Conservation (phyloP, 2,797 vertebrate species). For the Pristis pectinata region DNA sequence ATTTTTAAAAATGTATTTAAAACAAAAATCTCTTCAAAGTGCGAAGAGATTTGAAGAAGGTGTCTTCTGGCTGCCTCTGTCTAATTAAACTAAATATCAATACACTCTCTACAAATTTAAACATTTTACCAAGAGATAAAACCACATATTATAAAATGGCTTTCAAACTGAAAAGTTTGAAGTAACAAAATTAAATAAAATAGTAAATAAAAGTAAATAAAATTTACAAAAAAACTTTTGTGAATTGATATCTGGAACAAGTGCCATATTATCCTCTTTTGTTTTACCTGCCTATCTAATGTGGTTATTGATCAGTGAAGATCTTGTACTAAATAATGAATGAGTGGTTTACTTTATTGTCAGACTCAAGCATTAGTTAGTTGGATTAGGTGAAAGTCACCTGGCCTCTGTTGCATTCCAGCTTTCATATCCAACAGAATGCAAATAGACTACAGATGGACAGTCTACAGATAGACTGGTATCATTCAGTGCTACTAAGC, state of each 20-base stretch:
- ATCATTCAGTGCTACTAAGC: neutral
- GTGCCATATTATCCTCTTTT: neutral
- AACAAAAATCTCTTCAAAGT: neutral
- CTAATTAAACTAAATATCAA: neutral
- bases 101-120: neutral
- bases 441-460: too few relatives aligned
- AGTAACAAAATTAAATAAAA: too few relatives aligned
- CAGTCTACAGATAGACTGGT: neutral
- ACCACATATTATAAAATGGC: neutral
- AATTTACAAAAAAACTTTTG: neutral
- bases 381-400: slow-evolving; percentile 10
- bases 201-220: neutral
- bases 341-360: neutral
- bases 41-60: neutral
- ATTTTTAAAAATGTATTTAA: neutral
- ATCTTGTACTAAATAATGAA: neutral
- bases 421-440: neutral
- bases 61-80: neutral
- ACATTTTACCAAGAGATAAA: neutral
- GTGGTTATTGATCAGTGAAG: neutral
- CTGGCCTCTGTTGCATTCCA: neutral
- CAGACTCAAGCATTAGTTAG: slow-evolving; percentile 25
- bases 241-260: neutral
- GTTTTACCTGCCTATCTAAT: neutral
- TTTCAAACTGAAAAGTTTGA: neutral